A percentile compares a stretch with the other conserved stretches of the same genome.
These are phyloP conservation scores for Ascaphus truei DNA, from an alignment of 2,113 vertebrate species.

Conservation along the genomic window DNA sequence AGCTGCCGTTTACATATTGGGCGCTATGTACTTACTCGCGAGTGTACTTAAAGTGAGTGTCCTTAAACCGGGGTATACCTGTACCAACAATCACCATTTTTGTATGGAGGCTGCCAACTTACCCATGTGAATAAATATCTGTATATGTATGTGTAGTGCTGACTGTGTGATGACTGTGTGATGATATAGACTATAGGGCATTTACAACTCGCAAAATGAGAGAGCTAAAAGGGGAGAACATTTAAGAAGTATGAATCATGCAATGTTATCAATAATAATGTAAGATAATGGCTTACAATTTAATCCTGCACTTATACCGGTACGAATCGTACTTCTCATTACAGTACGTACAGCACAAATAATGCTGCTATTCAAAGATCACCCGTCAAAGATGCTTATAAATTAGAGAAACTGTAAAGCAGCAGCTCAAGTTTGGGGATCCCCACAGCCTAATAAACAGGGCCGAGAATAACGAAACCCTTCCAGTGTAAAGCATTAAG, in stretches of 20 bases:
- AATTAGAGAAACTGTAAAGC: background rate
- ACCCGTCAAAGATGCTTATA: background rate
- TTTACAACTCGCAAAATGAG: background rate
- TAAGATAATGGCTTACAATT: background rate
- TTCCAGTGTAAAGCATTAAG: background rate
- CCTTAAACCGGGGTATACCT: no score
- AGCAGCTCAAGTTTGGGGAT: background rate
- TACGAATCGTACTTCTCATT: background rate
- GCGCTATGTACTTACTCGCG: no score
- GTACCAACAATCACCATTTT: no score
- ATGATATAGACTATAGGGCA: background rate
- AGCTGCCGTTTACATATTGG: no score
- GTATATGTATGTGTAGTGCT: background rate
- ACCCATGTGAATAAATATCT: no score
- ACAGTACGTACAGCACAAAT: background rate
- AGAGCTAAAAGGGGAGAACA: background rate
- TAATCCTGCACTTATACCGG: background rate
- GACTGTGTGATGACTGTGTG: background rate
- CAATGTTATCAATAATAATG: slow-evolving; percentile 1
- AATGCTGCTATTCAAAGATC: background rate
- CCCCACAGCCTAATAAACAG: background rate
- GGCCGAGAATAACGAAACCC: background rate
- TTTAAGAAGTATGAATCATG: slow-evolving; percentile 7
- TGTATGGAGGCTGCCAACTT: no score
- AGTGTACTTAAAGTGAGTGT: no score